phyloP scores from a whole-genome alignment of 2,888 invertebrate genomes.

The Pseudococcus jackbeardsleyi region DNA sequence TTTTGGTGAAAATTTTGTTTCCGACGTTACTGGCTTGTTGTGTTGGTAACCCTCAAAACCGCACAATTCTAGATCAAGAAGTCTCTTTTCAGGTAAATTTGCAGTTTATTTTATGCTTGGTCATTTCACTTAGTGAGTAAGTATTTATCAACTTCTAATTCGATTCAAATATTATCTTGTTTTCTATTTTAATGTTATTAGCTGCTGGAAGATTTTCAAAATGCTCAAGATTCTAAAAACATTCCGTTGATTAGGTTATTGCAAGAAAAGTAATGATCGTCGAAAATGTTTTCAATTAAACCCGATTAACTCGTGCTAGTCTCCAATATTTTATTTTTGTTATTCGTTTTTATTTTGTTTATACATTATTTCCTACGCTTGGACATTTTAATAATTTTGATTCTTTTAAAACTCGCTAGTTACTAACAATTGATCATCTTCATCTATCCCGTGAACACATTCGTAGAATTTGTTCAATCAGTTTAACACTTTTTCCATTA shows the following conservation, averaged over 20 bases:
- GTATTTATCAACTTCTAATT: too few species aligned
- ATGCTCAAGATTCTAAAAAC: conserved; percentile 72
- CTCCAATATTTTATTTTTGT: conserved; percentile 37
- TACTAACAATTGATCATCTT: too few species aligned
- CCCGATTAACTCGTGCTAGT: conserved; percentile 56
- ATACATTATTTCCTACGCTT: too few species aligned
- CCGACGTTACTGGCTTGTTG: conserved; percentile 84
- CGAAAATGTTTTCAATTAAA: neutral
- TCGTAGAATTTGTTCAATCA: too few species aligned
- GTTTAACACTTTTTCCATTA: too few species aligned
- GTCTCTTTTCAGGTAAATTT: conserved; percentile 74
- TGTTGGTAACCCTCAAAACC: conserved; percentile 78
- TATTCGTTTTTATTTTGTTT: conserved; percentile 20
- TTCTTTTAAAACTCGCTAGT: neutral
- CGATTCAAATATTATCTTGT: too few species aligned
- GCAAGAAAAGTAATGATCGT: neutral
- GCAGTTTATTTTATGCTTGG: too few species aligned
- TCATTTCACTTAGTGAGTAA: too few species aligned
- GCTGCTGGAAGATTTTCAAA: conserved; percentile 75
- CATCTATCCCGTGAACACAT: too few species aligned
- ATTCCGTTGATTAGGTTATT: conserved; percentile 71
- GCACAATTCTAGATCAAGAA: conserved; percentile 82
- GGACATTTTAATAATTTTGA: neutral
- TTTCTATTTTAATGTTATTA: conserved; percentile 69
- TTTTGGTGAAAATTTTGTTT: conserved; percentile 80